These are phyloP conservation scores for Pristionchus arcanus DNA, from an alignment of 2,888 invertebrate genomes.

Conservation along the genomic window DNA sequence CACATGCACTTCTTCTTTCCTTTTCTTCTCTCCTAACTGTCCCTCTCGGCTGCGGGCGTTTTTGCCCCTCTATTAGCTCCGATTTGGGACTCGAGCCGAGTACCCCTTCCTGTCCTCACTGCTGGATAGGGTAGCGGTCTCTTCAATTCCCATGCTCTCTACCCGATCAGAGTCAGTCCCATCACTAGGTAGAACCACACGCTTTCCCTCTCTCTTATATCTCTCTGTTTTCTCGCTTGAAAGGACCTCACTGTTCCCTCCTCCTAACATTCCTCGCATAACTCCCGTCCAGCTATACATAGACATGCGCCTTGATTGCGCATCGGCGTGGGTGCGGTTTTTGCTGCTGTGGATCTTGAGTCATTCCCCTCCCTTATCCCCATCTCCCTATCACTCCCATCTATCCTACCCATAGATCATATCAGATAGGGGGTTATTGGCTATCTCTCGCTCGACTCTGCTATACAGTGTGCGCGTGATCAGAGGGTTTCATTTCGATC, in stretches of 20 bases:
- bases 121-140: too few relatives aligned
- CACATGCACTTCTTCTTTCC: background rate
- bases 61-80: constrained; percentile 27
- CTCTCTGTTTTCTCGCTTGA: background rate
- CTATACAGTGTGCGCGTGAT: background rate
- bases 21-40: background rate
- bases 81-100: background rate
- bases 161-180: too few relatives aligned
- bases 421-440: constrained; percentile 16
- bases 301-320: background rate
- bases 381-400: constrained; percentile 3
- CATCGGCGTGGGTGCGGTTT: background rate
- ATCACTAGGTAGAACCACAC: background rate
- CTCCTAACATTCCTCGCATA: constrained; percentile 18
- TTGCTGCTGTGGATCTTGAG: background rate
- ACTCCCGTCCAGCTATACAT: background rate
- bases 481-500: background rate
- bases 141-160: too few relatives aligned
- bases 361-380: constrained; percentile 3
- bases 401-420: background rate
- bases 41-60: background rate
- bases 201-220: background rate
- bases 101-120: background rate
- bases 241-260: background rate
- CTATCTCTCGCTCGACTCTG: background rate